Percentiles rank a stretch among this genome's conserved stretches.
These are phyloP conservation scores for Chelonus formosanus DNA, from an alignment of 2,888 invertebrate species.

Conservation along the genomic window DNA sequence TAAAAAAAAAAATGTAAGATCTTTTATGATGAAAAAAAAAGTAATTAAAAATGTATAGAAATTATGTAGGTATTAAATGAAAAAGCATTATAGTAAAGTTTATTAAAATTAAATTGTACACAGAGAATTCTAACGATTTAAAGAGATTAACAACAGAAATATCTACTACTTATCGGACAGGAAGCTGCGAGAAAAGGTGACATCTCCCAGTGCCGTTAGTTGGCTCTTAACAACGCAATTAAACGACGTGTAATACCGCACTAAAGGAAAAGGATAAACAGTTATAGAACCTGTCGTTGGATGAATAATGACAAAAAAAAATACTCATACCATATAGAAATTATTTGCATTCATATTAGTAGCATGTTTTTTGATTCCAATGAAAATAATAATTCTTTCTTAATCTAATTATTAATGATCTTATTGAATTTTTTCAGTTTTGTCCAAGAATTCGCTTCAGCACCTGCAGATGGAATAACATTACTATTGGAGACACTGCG, in stretches of 20 bases:
- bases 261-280: slow-evolving; percentile 30
- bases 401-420: background rate
- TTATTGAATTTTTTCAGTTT: slow-evolving; percentile 72
- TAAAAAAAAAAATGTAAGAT: too few species aligned
- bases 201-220: slow-evolving; percentile 37
- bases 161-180: slow-evolving; percentile 27
- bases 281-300: background rate
- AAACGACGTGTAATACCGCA: slow-evolving; percentile 35
- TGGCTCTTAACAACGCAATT: slow-evolving; percentile 42
- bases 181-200: slow-evolving; percentile 29
- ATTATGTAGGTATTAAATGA: too few species aligned
- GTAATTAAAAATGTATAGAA: too few species aligned
- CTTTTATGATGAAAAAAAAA: too few species aligned
- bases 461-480: slow-evolving; percentile 87
- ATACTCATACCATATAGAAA: too few species aligned
- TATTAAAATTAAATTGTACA: background rate
- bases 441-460: slow-evolving; percentile 89
- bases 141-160: slow-evolving; percentile 7
- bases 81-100: too few species aligned
- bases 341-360: too few species aligned
- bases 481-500: slow-evolving; percentile 85
- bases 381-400: too few species aligned
- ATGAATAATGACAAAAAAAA: slow-evolving; percentile 1
- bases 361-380: too few species aligned
- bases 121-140: background rate